Evolutionary conservation across 1,140 invertebrate species (phyloP).

Genomic region (Tetraneura akinire): DNA sequence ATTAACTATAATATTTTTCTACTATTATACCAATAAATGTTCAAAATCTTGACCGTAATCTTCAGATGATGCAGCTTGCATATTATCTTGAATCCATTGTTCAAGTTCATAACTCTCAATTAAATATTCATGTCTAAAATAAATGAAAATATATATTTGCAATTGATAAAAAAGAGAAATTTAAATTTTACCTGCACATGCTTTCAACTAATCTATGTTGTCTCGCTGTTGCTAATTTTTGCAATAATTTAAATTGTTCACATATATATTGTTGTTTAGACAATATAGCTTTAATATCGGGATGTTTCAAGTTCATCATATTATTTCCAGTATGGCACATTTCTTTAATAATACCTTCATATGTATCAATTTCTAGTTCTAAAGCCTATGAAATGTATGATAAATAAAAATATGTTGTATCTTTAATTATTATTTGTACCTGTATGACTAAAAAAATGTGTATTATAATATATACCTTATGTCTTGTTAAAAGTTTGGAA

Average conservation of each 20-base stretch:
- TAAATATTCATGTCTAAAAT: constrained; percentile 82
- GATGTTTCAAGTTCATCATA: constrained; percentile 75
- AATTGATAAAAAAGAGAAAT: background rate
- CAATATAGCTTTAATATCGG: constrained; percentile 77
- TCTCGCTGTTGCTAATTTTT: constrained; percentile 76
- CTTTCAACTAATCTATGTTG: constrained; percentile 87
- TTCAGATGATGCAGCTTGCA: constrained; percentile 85
- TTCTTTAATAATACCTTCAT: constrained; percentile 87
- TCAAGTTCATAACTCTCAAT: constrained; percentile 88
- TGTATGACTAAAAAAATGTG: background rate
- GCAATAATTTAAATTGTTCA: constrained; percentile 78
- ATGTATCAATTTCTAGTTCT: constrained; percentile 90
- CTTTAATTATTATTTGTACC: background rate
- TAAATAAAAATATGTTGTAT: constrained; percentile 38
- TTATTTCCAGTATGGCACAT: constrained; percentile 83
- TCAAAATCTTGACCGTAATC: constrained; percentile 98
- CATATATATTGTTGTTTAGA: constrained; percentile 76
- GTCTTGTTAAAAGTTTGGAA: constrained; percentile 87
- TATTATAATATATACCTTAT: constrained; percentile 69
- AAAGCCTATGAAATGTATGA: constrained; percentile 66
- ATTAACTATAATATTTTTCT: background rate
- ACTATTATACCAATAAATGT: constrained; percentile 76
- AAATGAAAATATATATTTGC: background rate
- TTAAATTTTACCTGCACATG: constrained; percentile 65
- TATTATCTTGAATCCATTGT: constrained; percentile 92